Base-by-base conservation (phyloP, 2,797 vertebrate genomes). In the Apogon hyalosoma region DNA sequence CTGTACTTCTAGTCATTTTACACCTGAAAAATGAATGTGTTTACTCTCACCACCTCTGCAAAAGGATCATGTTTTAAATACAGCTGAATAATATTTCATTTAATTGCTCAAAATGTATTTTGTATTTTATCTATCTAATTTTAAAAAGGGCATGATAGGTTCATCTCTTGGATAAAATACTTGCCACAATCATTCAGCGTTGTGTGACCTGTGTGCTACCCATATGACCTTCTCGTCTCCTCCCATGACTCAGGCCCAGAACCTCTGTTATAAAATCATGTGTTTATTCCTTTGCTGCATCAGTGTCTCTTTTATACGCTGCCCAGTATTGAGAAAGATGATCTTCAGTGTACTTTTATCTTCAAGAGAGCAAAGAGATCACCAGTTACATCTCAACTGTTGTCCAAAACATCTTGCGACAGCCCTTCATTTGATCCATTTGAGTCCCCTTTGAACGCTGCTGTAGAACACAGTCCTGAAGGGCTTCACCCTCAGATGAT, bases 401-500 rank as follows among this genome's bases (percentile, higher is more conserved):
- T 82, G 88, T 85, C 85, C 83, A 87, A 90, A 91, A 86, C 88
- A 92, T 92, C 87, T 86, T 66, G 83, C 61, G 88, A 90, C 87
- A 87, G 86, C 74, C 58, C 69, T 80, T 87, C 81, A 88, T 85
- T 87, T 91, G 78, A 89, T 91, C 86, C 55, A 6, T 50, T 59
- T 24, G 42, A 82, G 69, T 50, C 62, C 70, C 84, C 91, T 93
- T 94, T 94, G 92, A 94, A 93, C 90, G 56, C 79, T 83, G 91
- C 92, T 93, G 93, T 93, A 93, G 92, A 90, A 93, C 89, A 2
- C 7, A 19, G 84, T 92, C 88, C 82, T 92, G 86, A 91, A 90
- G 87, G 88, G 75, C 84, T 87, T 92, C 88, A 91, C 88, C 92
- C 92, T 89, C 92, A 95, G 90, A 93, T 93, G 92, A 96, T 96